These are phyloP conservation scores for Esox masquinongy DNA, from an alignment of 2,797 vertebrate species.

Conservation along the genomic window DNA sequence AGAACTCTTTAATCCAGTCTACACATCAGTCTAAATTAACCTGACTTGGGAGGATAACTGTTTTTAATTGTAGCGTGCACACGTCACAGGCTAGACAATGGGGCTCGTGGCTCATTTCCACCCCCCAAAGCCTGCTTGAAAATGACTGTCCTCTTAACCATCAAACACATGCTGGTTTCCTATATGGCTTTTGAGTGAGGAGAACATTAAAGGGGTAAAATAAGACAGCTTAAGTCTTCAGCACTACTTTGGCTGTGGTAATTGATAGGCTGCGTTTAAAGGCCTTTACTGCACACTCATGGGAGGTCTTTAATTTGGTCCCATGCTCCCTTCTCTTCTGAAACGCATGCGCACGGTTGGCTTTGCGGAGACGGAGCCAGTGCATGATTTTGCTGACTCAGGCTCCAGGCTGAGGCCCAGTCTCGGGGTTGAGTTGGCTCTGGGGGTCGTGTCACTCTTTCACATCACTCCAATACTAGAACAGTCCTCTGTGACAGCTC, in stretches of 20 bases:
- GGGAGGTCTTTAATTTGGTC: constrained; percentile 52
- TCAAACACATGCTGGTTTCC: constrained; percentile 12
- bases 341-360: neutral
- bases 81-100: constrained; percentile 13
- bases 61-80: constrained; percentile 7
- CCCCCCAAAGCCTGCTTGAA: neutral
- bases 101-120: neutral
- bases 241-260: constrained; percentile 8
- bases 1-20: neutral
- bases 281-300: constrained; percentile 8
- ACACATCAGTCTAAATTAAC: neutral
- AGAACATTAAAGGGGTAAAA: constrained; percentile 4
- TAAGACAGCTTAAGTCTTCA: neutral
- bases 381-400: constrained; percentile 25
- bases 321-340: constrained; percentile 13
- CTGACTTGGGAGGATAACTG: neutral
- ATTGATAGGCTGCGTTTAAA: constrained; percentile 8
- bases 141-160: constrained; percentile 14
- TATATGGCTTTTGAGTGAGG: constrained; percentile 8
- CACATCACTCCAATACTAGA: constrained; percentile 7
- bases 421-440: neutral
- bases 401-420: constrained; percentile 8
- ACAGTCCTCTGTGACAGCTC: constrained; percentile 4
- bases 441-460: constrained; percentile 20
- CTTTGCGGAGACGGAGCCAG: neutral